These are phyloP conservation scores for Eurois occulta DNA, from an alignment of 2,888 invertebrate genomes.

Conservation along the genomic window DNA sequence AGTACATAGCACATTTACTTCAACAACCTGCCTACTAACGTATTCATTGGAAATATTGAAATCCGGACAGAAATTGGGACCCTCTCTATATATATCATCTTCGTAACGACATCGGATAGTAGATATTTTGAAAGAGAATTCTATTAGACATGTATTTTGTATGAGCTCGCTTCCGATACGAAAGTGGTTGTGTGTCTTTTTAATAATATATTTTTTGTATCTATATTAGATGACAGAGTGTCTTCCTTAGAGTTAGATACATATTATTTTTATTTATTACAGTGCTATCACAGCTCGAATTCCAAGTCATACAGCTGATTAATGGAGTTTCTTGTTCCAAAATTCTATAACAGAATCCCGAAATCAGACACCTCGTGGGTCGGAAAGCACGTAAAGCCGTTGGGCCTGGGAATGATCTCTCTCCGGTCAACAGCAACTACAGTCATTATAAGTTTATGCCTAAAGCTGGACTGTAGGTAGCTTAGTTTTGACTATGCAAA, in stretches of 20 bases:
- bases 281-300: neutral
- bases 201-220: constrained; percentile 28
- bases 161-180: constrained; percentile 33
- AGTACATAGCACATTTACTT: constrained; percentile 37
- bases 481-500: too few species aligned
- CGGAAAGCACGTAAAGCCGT: neutral
- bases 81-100: constrained; percentile 70
- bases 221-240: neutral
- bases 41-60: constrained; percentile 79
- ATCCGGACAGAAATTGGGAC: constrained; percentile 70
- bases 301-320: neutral
- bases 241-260: neutral
- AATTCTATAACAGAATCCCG: too few species aligned
- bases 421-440: neutral
- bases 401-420: neutral
- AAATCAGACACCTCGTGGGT: neutral
- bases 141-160: constrained; percentile 54
- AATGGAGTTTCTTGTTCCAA: too few species aligned
- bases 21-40: constrained; percentile 68
- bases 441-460: too few species aligned
- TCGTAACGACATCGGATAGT: constrained; percentile 54
- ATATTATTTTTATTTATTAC: neutral
- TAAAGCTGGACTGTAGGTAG: too few species aligned
- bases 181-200: constrained; percentile 32
- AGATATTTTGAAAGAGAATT: constrained; percentile 52